Evolutionary conservation across 2,888 invertebrate species (phyloP).

Genomic region (Autographa gamma): DNA sequence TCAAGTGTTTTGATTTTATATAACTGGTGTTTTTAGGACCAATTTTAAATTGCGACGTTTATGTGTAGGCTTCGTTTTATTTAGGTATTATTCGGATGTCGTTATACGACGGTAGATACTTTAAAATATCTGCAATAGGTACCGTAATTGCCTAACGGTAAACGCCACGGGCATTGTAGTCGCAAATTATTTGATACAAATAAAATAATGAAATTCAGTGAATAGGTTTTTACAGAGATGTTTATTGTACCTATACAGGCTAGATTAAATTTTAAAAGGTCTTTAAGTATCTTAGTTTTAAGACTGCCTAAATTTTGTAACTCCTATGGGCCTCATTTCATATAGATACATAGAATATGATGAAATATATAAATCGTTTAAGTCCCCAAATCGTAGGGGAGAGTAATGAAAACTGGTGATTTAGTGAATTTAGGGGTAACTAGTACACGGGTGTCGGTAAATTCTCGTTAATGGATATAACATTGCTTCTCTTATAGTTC

Average conservation of each 20-base stretch:
- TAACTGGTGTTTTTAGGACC: constrained; percentile 32
- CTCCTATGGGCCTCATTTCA: constrained; percentile 17
- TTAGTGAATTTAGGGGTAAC: constrained; percentile 61
- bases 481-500: constrained; percentile 52
- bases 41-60: not conserved
- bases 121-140: too few relatives aligned
- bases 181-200: too few relatives aligned
- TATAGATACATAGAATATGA: constrained; percentile 31
- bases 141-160: too few relatives aligned
- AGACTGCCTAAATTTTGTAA: too few relatives aligned
- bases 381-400: constrained; percentile 57
- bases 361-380: constrained; percentile 54
- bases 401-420: constrained; percentile 66
- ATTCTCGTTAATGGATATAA: constrained; percentile 61
- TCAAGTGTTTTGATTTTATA: constrained; percentile 33
- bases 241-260: too few relatives aligned
- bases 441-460: constrained; percentile 38
- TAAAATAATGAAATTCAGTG: too few relatives aligned
- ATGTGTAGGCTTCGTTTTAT: too few relatives aligned
- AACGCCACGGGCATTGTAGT: too few relatives aligned
- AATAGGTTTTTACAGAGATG: too few relatives aligned
- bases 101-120: too few relatives aligned
- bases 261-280: too few relatives aligned
- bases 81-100: too few relatives aligned
- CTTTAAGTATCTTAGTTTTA: not conserved